Evolutionary conservation across 37 sponge, comb jelly and placozoan species (phyloP).

Genomic region (Lycopodina hypogea): DNA sequence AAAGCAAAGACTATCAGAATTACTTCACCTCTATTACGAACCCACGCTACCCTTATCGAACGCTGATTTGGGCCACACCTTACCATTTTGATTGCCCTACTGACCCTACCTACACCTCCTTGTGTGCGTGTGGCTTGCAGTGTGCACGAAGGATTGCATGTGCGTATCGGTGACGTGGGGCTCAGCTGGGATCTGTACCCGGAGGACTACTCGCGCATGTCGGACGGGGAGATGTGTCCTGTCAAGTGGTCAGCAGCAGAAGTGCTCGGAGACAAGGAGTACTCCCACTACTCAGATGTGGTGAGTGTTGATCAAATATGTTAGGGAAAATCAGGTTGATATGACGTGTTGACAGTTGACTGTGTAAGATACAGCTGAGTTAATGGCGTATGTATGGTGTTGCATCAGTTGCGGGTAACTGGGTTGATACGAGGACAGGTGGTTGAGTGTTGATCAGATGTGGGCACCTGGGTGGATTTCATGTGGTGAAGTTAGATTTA

Average conservation of each 20-base stretch:
- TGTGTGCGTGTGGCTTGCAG: conserved; percentile 36
- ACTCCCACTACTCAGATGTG: conserved; percentile 77
- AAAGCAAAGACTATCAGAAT: too few relatives aligned
- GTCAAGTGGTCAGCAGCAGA: conserved; percentile 81
- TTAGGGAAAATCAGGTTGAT: neutral
- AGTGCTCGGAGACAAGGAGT: conserved; percentile 46
- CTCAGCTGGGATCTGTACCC: conserved; percentile 83
- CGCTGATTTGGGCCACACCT: too few relatives aligned
- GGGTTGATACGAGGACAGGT: too few relatives aligned
- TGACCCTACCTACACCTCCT: neutral
- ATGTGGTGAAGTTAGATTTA: too few relatives aligned
- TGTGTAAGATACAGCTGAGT: too few relatives aligned
- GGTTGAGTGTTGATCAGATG: too few relatives aligned
- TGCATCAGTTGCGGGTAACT: too few relatives aligned
- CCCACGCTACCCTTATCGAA: too few relatives aligned
- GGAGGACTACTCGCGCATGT: conserved; percentile 63
- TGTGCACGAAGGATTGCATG: conserved; percentile 67
- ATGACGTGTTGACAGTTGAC: too few relatives aligned
- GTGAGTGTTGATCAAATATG: conserved; percentile 51
- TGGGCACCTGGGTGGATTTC: too few relatives aligned
- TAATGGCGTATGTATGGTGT: too few relatives aligned
- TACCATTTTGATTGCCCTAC: neutral
- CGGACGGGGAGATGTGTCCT: conserved; percentile 62
- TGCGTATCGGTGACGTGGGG: conserved; percentile 72
- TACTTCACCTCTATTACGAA: too few relatives aligned